Evolutionary conservation across 2,888 invertebrate species (phyloP).

Genomic region (Apodemia duryi): DNA sequence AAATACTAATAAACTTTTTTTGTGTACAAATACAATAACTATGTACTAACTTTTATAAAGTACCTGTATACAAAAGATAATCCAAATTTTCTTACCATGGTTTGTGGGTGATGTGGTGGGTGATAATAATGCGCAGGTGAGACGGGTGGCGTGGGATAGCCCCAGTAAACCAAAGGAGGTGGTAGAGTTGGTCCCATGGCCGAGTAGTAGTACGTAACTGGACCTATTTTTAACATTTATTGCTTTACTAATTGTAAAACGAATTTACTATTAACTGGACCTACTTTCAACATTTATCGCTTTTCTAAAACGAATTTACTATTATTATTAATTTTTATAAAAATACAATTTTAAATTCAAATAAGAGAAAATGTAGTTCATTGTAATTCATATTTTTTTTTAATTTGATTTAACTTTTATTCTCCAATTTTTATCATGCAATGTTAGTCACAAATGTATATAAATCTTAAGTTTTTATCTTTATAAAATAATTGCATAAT

Average conservation of each 20-base stretch:
- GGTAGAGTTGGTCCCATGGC: slow-evolving; percentile 79
- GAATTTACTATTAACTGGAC: slow-evolving; percentile 54
- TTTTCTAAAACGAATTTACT: too few relatives aligned
- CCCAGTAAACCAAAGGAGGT: slow-evolving; percentile 92
- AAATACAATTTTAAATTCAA: too few relatives aligned
- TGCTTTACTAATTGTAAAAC: too few relatives aligned
- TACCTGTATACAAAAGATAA: not conserved
- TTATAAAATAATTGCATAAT: not conserved
- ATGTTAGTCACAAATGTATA: slow-evolving; percentile 12
- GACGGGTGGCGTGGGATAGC: slow-evolving; percentile 95
- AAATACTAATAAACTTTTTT: too few relatives aligned
- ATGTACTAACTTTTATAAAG: too few relatives aligned
- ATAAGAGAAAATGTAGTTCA: too few relatives aligned
- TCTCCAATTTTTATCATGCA: not conserved
- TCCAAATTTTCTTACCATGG: slow-evolving; percentile 46
- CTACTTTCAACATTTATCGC: slow-evolving; percentile 36
- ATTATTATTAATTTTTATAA: too few relatives aligned
- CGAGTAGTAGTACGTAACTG: slow-evolving; percentile 76
- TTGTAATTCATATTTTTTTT: too few relatives aligned
- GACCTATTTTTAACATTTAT: slow-evolving; percentile 46
- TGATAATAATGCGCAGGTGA: slow-evolving; percentile 94
- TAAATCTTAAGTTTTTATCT: not conserved
- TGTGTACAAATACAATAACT: too few relatives aligned
- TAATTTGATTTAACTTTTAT: too few relatives aligned
- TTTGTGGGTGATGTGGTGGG: slow-evolving; percentile 76